Evolutionary conservation across 2,113 vertebrate species (phyloP).

Genomic region (Semicossyphus pulcher): DNA sequence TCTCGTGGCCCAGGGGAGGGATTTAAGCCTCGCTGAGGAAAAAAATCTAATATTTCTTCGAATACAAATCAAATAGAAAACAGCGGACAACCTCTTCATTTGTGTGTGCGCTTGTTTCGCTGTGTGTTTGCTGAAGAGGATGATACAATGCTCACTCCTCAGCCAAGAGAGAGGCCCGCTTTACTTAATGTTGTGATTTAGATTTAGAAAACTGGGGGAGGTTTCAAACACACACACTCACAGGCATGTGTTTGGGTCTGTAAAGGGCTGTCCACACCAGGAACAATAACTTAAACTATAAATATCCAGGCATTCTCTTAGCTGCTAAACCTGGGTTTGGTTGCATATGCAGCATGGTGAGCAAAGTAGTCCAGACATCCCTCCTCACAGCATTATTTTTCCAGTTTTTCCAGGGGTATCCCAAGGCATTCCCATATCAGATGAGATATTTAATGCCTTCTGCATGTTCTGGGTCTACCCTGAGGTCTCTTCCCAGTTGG

Average conservation of each 20-base stretch:
- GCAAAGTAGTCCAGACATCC: neutral
- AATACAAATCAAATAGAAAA: constrained; percentile 72
- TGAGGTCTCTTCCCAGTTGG: neutral
- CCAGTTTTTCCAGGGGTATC: neutral
- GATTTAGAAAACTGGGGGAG: constrained; percentile 46
- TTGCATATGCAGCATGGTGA: neutral
- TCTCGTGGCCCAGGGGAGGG: constrained; percentile 70
- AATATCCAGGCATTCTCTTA: neutral
- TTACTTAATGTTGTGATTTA: constrained; percentile 61
- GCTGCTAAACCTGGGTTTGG: neutral
- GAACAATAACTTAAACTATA: neutral
- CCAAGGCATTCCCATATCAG: neutral
- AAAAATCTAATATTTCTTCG: constrained; percentile 69
- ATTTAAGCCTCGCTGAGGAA: constrained; percentile 61
- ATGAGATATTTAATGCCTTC: neutral
- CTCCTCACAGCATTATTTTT: neutral
- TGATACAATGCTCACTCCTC: constrained; percentile 55
- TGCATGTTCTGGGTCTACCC: neutral
- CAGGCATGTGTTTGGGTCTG: neutral
- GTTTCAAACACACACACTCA: neutral
- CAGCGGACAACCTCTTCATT: constrained; percentile 53
- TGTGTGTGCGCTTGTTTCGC: constrained; percentile 6
- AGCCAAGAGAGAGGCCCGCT: constrained; percentile 28
- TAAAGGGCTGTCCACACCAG: neutral
- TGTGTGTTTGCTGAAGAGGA: constrained; percentile 24